Evolutionary conservation across 2,113 vertebrate genomes (phyloP), one percentile per base, ranked within the genome.

Genomic region (Equus przewalskii): DNA sequence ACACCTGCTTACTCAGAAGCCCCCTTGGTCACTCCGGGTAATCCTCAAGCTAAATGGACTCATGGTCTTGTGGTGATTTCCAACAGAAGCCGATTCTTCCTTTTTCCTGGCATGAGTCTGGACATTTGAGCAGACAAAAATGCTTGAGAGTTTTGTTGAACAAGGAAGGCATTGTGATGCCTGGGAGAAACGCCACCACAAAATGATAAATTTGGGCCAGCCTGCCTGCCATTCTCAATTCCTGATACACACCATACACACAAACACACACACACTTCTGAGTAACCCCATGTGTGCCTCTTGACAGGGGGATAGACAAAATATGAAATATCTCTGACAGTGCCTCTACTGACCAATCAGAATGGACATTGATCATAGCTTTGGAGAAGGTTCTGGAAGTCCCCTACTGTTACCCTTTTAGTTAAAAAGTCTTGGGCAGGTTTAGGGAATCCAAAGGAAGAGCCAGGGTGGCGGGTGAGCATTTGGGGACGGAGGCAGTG

Each of bases 21-120:
- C 78, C 13, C 78, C 54, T 26, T 0, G 1, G 67, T 75, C 79
- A 87, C 56, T 13, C 41, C 18, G 75, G 41, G 73, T 28, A 26
- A 70, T 13, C 58, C 67, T 28, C 41, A 54, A 56, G 65, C 75
- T 95, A 84, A 94, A 89, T 9, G 87, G 73, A 91, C 62, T 86
- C 30, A 4, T n/a, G 8, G 33, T 76, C 26, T 95, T 7, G 0
- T 46, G 21, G n/a, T 8, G 49, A 79, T 24, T 62, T 69, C 64
- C 96, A 92, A 87, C 69, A 97, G 62, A 96, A 89, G 76, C 64
- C 84, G 33, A 58, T 75, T 87, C 70, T 94, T 96, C 70, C 69
- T 41, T 28, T 36, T 67, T 49, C 73, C 88, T 73, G 83, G 95
- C 79, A 72, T 19, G 54, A 58, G 85, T 22, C 62, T 28, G 15